Base-by-base conservation (phyloP, 2,888 invertebrate species). In the Carcina quercana region DNA sequence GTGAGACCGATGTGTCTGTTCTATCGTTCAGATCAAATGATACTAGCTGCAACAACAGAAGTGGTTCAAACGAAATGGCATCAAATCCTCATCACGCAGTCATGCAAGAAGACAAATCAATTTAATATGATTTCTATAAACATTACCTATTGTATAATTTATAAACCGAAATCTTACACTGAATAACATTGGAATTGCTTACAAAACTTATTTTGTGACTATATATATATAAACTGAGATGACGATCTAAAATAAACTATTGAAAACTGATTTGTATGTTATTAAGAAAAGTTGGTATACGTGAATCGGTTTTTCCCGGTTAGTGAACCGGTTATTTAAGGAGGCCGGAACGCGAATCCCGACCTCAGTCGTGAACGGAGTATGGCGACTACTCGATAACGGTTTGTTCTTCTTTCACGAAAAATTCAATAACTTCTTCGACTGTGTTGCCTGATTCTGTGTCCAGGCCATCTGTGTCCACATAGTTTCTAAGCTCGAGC, bases 341-440 rank as follows among this genome's bases (percentile, higher is more conserved):
- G 68, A 70, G 72, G 69, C 37, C 72, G 65, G 59, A 42, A 43
- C 34, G 14, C 28, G 42, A n/a, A n/a, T 35, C 44, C 67, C 66
- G 72, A 66, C 79, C 73, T 63, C 65, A 32, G 50, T 66, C 64
- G 62, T 56, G 46, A 33, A 28, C 37, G 32, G 27, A 39, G 41
- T 56, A 76, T 79, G 67, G 60, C 56, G 76, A 80, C 75, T 91
- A 93, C 86, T 94, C 94, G 66, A 94, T 86, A 51, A 89, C 75
- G 12, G 90, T 91, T 60, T 89, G 88, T 88, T 97, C 97, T 87
- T 97, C 96, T 88, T 97, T 97, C 70, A 97, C 90, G 87, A 98
- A 94, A 91, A 97, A 97, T 91, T 98, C 97, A 61, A 98, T 92
- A 64, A 93, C 87, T 86, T 98, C 97, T 69, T 97, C 97, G 70